Conservation (phyloP, 53 echinoderm and acorn worm genomes). For the Astropecten irregularis region DNA sequence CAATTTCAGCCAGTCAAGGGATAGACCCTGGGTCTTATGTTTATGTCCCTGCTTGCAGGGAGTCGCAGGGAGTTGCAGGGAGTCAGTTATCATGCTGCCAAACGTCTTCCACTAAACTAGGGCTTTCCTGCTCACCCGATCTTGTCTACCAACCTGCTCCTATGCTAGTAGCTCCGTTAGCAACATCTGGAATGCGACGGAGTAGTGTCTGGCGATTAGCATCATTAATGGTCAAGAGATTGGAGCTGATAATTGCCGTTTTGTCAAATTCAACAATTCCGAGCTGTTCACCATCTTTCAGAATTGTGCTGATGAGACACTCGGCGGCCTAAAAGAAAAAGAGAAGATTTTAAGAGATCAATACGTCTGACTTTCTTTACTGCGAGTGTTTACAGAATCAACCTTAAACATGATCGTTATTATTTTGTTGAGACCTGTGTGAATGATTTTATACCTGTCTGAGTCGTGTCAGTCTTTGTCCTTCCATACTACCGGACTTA, state of each 20-base stretch:
- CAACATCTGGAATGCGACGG: neutral
- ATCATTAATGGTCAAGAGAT: conserved; percentile 12
- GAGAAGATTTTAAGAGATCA: neutral
- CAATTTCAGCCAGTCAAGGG: no score
- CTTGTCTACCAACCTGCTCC: conserved; percentile 61
- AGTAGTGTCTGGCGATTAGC: conserved; percentile 23
- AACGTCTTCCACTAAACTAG: no score
- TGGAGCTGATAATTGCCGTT: neutral
- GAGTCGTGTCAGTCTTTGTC: conserved; percentile 66
- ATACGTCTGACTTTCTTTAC: neutral
- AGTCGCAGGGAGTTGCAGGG: no score
- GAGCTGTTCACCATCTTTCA: conserved; percentile 60
- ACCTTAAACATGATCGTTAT: neutral
- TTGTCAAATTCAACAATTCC: conserved; percentile 68
- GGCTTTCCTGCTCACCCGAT: no score
- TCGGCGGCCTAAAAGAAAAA: conserved; percentile 60
- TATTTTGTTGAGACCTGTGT: neutral
- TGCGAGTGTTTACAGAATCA: neutral
- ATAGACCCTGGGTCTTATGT: no score
- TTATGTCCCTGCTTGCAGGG: no score
- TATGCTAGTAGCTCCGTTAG: conserved; percentile 54
- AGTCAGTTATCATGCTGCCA: no score
- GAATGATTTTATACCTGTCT: conserved; percentile 65
- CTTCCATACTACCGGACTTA: conserved; percentile 89
- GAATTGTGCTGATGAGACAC: conserved; percentile 48